Conservation (phyloP, 2,888 invertebrate genomes). For the Cephalotes varians region DNA sequence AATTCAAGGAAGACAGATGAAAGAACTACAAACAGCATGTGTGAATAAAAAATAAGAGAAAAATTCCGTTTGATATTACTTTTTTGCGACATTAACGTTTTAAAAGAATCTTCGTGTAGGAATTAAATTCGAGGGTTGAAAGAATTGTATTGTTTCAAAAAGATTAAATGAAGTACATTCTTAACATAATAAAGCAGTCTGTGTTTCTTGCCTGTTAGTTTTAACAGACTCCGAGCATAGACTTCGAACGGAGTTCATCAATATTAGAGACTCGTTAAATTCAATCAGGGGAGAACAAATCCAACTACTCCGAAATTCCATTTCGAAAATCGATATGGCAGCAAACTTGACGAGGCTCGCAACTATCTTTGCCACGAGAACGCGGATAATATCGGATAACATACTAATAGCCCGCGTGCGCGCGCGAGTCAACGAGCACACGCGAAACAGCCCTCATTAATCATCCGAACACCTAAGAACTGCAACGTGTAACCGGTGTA, state of each 20-base stretch:
- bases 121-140: not conserved
- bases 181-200: constrained; percentile 4
- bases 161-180: not conserved
- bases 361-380: constrained; percentile 2
- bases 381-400: constrained; percentile 41
- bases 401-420: constrained; percentile 20
- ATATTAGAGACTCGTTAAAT: constrained; percentile 25
- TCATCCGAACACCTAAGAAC: constrained; percentile 52
- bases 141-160: not conserved
- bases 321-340: constrained; percentile 28
- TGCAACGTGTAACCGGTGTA: constrained; percentile 55
- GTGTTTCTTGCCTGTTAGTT: not conserved
- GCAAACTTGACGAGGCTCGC: constrained; percentile 24
- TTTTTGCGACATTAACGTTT: not conserved
- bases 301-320: constrained; percentile 26
- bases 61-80: not conserved
- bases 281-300: constrained; percentile 33
- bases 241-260: not conserved
- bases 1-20: constrained; percentile 1
- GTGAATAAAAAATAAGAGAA: not conserved
- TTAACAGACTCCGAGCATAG: not conserved
- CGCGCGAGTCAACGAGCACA: constrained; percentile 23
- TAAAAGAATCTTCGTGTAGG: not conserved
- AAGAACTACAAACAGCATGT: not conserved
- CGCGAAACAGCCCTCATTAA: constrained; percentile 48